A percentile compares a stretch with the other conserved stretches of the same genome.
Conservation (phyloP, 2,888 invertebrate genomes). For the Campaea margaritaria region DNA sequence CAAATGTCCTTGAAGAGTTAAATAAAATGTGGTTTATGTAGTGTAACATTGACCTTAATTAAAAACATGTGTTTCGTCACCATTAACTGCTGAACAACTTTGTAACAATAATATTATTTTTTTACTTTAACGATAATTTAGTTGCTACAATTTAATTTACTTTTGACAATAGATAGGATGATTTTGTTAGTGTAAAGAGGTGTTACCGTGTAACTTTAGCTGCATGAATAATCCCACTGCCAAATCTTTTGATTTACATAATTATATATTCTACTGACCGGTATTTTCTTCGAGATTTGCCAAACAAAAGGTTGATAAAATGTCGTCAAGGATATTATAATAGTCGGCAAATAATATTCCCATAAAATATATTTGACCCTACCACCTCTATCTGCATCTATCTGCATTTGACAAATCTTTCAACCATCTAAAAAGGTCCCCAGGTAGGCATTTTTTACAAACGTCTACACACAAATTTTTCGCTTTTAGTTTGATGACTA, state of each 20-base stretch:
- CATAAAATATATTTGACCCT: not conserved
- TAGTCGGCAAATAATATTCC: no score
- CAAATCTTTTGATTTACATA: no score
- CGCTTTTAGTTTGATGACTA: no score
- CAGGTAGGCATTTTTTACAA: constrained; percentile 9
- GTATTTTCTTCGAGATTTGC: no score
- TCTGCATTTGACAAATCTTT: constrained; percentile 3
- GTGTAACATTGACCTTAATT: constrained; percentile 24
- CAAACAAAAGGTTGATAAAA: no score
- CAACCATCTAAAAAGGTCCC: not conserved
- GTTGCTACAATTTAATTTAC: no score
- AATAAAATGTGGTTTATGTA: constrained; percentile 1
- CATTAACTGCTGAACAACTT: constrained; percentile 1
- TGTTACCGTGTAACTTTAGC: no score
- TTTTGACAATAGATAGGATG: no score
- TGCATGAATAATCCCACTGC: no score
- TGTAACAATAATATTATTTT: not conserved
- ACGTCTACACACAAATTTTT: not conserved
- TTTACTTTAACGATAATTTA: not conserved
- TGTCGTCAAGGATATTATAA: no score
- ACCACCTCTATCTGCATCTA: not conserved
- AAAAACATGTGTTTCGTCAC: constrained; percentile 11
- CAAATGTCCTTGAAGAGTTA: constrained; percentile 12
- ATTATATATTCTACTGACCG: no score
- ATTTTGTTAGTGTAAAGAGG: no score